Percentiles rank a stretch among this genome's conserved stretches.
Conservation (phyloP, 2,113 vertebrate species). For the Castor canadensis region DNA sequence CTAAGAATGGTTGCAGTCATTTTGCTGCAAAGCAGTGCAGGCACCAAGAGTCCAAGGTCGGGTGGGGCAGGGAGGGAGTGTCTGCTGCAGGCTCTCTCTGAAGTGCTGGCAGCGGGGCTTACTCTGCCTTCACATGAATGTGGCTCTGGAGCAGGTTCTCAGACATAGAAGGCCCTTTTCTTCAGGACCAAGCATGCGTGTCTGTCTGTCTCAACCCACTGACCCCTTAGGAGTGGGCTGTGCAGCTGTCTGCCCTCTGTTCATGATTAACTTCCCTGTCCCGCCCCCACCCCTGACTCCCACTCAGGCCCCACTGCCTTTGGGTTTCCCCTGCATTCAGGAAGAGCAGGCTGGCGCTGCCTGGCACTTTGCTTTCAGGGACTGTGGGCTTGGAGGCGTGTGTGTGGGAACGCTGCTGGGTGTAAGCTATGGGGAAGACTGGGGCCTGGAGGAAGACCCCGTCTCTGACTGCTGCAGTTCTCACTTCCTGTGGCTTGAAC, state of each 20-base stretch:
- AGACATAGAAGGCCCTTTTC: constrained; percentile 69
- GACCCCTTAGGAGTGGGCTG: constrained; percentile 10
- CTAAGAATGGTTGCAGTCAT: not conserved
- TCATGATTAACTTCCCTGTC: constrained; percentile 60
- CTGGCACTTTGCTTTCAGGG: constrained; percentile 46
- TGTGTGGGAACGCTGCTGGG: not conserved
- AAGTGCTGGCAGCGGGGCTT: not conserved
- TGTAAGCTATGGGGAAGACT: not conserved
- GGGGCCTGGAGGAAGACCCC: not conserved
- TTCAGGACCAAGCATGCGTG: constrained; percentile 72
- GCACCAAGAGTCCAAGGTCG: not conserved
- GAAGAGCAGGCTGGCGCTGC: constrained; percentile 44
- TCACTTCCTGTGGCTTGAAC: not conserved
- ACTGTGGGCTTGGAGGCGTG: not conserved
- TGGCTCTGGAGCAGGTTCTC: constrained; percentile 36
- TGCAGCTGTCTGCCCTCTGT: constrained; percentile 63
- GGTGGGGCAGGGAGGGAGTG: accelerated
- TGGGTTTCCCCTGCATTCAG: not conserved
- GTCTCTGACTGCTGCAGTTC: not conserved
- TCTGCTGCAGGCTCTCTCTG: not conserved
- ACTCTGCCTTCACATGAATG: not conserved
- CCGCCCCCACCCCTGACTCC: not conserved
- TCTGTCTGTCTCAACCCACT: constrained; percentile 52
- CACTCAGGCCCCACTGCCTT: not conserved
- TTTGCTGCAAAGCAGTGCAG: not conserved